phyloP scores from a whole-genome alignment of 1,140 invertebrate species.

The Planococcus citri region DNA sequence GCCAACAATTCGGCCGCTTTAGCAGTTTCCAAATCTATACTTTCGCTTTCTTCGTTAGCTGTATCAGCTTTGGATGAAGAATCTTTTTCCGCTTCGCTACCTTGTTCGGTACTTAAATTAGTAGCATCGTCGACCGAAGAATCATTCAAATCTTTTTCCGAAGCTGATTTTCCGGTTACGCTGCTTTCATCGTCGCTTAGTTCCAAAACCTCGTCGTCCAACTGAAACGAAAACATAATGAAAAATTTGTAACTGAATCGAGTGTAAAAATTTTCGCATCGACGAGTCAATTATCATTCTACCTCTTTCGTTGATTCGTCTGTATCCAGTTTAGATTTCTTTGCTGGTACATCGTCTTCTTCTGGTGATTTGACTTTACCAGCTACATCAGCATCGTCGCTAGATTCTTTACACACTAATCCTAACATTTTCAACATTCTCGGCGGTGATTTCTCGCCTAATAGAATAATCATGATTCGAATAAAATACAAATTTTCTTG shows the following conservation, averaged over 20 bases:
- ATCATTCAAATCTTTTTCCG: not conserved
- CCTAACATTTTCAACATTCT: slow-evolving; percentile 28
- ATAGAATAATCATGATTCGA: not conserved
- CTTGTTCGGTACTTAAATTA: not conserved
- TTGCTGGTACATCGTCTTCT: not conserved
- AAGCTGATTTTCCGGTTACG: not conserved
- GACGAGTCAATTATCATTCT: not conserved
- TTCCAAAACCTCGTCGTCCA: not conserved
- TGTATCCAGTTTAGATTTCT: no score
- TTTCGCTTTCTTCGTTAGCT: no score
- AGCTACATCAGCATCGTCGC: slow-evolving; percentile 9
- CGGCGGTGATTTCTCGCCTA: slow-evolving; percentile 20
- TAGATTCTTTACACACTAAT: slow-evolving; percentile 24
- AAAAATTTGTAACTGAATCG: not conserved
- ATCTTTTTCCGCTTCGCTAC: not conserved
- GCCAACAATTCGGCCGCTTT: no score
- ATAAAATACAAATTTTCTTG: no score
- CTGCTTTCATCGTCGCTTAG: not conserved
- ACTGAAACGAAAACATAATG: not conserved
- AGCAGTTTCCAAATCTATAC: no score
- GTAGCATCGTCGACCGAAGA: not conserved
- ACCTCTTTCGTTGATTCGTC: no score
- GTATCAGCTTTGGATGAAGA: no score
- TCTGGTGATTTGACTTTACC: not conserved
- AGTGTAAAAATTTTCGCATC: not conserved